Conservation (phyloP, 2,888 invertebrate species). For the Drosophila mulleri region DNA sequence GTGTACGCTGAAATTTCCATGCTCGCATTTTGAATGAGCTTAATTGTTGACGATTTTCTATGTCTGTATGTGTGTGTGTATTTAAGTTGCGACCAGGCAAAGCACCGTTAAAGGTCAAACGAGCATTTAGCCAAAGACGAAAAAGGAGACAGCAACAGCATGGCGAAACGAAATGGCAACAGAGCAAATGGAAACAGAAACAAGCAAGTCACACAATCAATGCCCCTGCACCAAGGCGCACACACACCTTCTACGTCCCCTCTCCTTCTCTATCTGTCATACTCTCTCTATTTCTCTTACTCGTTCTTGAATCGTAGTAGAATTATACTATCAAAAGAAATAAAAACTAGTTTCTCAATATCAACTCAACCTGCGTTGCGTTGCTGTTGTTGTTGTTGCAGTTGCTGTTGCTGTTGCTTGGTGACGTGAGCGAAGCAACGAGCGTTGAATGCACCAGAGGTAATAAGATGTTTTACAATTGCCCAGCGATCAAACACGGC, state of each 20-base stretch:
- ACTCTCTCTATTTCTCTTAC: neutral
- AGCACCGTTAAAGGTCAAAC: constrained; percentile 78
- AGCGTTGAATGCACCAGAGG: constrained; percentile 46
- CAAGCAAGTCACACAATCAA: constrained; percentile 47
- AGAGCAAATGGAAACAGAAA: constrained; percentile 43
- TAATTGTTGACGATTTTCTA: constrained; percentile 70
- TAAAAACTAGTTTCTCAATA: constrained; percentile 70
- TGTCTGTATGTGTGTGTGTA: constrained; percentile 19
- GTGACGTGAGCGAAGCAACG: constrained; percentile 2
- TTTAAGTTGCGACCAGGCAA: constrained; percentile 57
- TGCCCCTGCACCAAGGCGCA: constrained; percentile 3
- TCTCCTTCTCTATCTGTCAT: neutral
- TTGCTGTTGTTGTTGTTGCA: constrained; percentile 11
- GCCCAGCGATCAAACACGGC: constrained; percentile 27
- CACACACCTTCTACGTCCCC: neutral
- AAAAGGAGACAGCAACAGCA: constrained; percentile 32
- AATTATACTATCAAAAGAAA: constrained; percentile 63
- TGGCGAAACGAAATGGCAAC: constrained; percentile 54
- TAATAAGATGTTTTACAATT: constrained; percentile 52
- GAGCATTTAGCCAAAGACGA: constrained; percentile 65
- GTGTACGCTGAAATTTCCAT: constrained; percentile 57
- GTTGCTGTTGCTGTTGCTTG: constrained; percentile 15
- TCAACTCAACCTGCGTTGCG: constrained; percentile 37
- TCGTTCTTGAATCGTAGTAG: constrained; percentile 50
- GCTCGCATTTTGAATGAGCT: constrained; percentile 77